Evolutionary conservation across 1,140 invertebrate genomes (phyloP).

Genomic region (Matsumurasca onukii): DNA sequence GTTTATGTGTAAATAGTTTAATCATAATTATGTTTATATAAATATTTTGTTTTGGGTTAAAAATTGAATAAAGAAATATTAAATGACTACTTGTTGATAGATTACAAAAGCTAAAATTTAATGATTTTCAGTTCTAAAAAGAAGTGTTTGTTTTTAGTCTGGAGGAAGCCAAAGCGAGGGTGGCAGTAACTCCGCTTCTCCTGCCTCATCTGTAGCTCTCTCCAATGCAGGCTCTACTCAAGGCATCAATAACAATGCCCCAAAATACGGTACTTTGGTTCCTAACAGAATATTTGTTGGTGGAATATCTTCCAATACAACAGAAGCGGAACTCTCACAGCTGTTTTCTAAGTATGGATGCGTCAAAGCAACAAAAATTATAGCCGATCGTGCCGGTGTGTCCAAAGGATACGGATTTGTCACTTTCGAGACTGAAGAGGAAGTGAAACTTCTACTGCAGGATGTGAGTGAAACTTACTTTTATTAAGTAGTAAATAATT

Average conservation of each 20-base stretch:
- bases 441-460: conserved; percentile 72
- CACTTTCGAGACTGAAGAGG: conserved; percentile 91
- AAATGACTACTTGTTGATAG: no score
- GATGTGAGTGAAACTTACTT: conserved; percentile 57
- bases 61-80: no score
- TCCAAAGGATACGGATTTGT: conserved; percentile 96
- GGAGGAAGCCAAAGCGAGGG: conserved; percentile 26
- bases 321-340: conserved; percentile 78
- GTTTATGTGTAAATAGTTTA: no score
- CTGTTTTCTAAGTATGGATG: conserved; percentile 86
- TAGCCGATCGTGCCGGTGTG: conserved; percentile 88
- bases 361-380: conserved; percentile 92
- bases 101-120: no score
- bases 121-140: no score
- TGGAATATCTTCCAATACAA: conserved; percentile 85
- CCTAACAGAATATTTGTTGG: conserved; percentile 95
- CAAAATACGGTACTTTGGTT: conserved; percentile 77
- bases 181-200: conserved; percentile 15
- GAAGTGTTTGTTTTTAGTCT: conserved; percentile 23
- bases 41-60: no score
- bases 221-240: conserved; percentile 4
- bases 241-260: conserved; percentile 49
- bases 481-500: conserved; percentile 16
- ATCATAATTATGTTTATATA: no score
- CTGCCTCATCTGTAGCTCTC: conserved; percentile 4